A percentile compares a stretch with the other conserved stretches of the same genome.
Conservation (phyloP, 2,113 vertebrate genomes). For the Ochotona princeps region DNA sequence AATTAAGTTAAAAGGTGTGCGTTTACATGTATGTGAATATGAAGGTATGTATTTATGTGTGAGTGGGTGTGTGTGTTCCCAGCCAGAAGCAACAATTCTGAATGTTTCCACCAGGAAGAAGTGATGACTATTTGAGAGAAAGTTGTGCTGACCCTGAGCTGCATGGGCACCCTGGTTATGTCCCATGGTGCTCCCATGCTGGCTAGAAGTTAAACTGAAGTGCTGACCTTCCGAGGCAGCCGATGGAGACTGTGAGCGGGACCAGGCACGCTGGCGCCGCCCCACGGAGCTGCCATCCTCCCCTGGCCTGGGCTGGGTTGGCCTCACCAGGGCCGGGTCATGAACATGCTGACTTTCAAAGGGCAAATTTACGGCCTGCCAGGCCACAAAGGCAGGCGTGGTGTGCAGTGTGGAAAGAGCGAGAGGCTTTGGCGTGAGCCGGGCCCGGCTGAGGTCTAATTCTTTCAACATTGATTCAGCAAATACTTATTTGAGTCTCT, state of each 20-base stretch:
- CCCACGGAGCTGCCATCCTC: neutral
- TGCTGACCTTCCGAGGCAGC: slow-evolving; percentile 53
- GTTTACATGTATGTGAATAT: too few species aligned
- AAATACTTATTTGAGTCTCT: slow-evolving; percentile 42
- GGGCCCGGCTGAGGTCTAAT: slow-evolving; percentile 60
- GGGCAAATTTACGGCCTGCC: neutral
- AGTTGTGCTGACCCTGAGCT: too few species aligned
- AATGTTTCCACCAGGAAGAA: too few species aligned
- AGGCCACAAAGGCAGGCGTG: slow-evolving; percentile 46
- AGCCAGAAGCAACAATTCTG: too few species aligned
- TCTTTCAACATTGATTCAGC: slow-evolving; percentile 63
- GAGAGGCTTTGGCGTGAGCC: slow-evolving; percentile 27
- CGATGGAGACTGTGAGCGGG: slow-evolving; percentile 35
- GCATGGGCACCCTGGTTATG: too few species aligned
- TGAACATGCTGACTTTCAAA: slow-evolving; percentile 4
- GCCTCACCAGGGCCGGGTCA: neutral
- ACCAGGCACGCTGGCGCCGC: slow-evolving; percentile 48
- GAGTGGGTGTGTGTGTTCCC: too few species aligned
- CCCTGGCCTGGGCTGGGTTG: neutral
- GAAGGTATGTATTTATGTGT: too few species aligned
- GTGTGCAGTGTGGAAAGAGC: neutral
- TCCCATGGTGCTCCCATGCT: too few species aligned
- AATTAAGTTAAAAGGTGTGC: too few species aligned
- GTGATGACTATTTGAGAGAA: too few species aligned
- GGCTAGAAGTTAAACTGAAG: neutral